Evolutionary conservation across 1,140 invertebrate species (phyloP).

Genomic region (Hirudo medicinalis): DNA sequence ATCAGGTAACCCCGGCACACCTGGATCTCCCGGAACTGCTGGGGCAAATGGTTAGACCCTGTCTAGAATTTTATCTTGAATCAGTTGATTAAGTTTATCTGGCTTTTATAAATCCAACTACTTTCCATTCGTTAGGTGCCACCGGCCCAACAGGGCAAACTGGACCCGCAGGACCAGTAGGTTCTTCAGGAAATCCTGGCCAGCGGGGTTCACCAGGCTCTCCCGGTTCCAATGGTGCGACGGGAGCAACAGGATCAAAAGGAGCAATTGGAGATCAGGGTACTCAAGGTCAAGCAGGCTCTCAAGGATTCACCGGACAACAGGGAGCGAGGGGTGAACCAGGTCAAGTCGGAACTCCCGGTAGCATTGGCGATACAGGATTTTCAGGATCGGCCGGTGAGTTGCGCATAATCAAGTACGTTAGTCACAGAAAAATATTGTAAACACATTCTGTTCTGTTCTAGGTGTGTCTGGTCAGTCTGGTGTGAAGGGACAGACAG

Average conservation of each 20-base stretch:
- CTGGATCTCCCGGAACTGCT: constrained; percentile 31
- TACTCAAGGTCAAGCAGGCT: background rate
- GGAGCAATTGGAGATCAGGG: constrained; percentile 7
- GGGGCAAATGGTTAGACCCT: constrained; percentile 35
- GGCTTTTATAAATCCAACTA: background rate
- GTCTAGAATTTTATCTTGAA: background rate
- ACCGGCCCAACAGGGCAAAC: background rate
- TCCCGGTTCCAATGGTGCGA: background rate
- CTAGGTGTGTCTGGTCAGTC: background rate
- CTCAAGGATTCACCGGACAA: background rate
- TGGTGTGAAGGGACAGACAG: background rate
- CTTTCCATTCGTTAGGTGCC: background rate
- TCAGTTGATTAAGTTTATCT: background rate
- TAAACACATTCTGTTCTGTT: background rate
- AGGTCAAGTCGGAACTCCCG: background rate
- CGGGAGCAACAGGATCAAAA: background rate
- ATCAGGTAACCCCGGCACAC: constrained; percentile 20
- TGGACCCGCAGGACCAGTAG: background rate
- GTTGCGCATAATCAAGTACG: background rate
- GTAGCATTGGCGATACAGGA: background rate
- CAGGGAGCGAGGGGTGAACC: constrained; percentile 3
- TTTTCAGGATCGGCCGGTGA: background rate
- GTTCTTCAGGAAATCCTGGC: background rate
- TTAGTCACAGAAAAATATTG: background rate
- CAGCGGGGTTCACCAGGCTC: constrained; percentile 4